These are phyloP conservation scores for Steromphala cineraria DNA, from an alignment of 2,888 invertebrate species.

Conservation along the genomic window DNA sequence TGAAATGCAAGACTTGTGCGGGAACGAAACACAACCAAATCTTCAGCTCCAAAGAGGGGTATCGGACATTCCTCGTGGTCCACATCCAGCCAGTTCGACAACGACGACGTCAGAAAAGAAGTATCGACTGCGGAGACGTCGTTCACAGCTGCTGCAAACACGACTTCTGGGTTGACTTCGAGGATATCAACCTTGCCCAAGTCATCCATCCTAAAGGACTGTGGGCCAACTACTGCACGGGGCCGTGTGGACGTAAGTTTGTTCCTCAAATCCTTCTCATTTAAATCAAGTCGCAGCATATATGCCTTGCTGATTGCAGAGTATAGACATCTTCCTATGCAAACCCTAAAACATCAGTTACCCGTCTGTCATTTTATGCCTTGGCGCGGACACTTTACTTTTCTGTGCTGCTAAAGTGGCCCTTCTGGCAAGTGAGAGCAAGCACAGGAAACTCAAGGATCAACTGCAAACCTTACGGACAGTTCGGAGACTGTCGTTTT, in stretches of 20 bases:
- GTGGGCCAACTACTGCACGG: slow-evolving; percentile 55
- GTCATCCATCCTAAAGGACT: slow-evolving; percentile 49
- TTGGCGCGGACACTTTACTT: too few relatives aligned
- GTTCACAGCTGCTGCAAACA: slow-evolving; percentile 49
- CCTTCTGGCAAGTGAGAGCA: too few relatives aligned
- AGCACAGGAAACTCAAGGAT: too few relatives aligned
- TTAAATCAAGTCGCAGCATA: too few relatives aligned
- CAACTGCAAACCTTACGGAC: too few relatives aligned
- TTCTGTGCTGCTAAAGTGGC: too few relatives aligned
- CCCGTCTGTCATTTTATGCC: too few relatives aligned
- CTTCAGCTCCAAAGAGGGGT: slow-evolving; percentile 50
- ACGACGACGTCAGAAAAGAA: slow-evolving; percentile 33
- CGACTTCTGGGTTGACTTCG: slow-evolving; percentile 49
- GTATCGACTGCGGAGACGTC: slow-evolving; percentile 42
- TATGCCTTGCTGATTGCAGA: too few relatives aligned
- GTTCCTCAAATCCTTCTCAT: too few relatives aligned
- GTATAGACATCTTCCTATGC: too few relatives aligned
- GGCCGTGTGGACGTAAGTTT: slow-evolving; percentile 54
- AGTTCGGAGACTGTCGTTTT: too few relatives aligned
- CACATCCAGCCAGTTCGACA: slow-evolving; percentile 36
- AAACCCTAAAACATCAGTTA: too few relatives aligned
- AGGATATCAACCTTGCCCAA: slow-evolving; percentile 51
- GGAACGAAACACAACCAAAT: slow-evolving; percentile 50
- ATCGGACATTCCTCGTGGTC: slow-evolving; percentile 51
- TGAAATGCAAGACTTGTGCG: slow-evolving; percentile 59